phyloP scores from a whole-genome alignment of 2,113 vertebrate species.

The Embiotoca jacksoni region DNA sequence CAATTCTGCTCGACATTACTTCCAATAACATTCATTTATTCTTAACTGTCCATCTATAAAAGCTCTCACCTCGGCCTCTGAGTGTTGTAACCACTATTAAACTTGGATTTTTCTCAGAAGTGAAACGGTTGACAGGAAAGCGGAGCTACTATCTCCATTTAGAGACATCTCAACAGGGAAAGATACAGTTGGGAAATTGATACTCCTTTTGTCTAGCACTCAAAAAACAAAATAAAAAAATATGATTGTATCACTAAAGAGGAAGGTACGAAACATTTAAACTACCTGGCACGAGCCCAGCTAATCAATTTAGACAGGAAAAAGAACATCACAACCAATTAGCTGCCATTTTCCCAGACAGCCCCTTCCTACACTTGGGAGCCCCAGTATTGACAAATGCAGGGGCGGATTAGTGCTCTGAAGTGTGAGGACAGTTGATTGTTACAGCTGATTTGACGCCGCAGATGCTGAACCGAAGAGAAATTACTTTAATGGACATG shows the following conservation, averaged over 20 bases:
- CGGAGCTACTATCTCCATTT: slow-evolving; percentile 8
- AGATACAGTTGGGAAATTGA: slow-evolving; percentile 29
- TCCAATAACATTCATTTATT: slow-evolving; percentile 33
- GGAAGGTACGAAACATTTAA: neutral
- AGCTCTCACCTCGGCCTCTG: neutral
- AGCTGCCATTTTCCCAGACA: slow-evolving; percentile 62
- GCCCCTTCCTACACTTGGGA: slow-evolving; percentile 54
- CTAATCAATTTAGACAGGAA: slow-evolving; percentile 71
- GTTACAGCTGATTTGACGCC: slow-evolving; percentile 74
- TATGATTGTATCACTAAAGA: neutral
- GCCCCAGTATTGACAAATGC: slow-evolving; percentile 66
- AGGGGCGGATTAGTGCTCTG: slow-evolving; percentile 68
- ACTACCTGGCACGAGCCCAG: slow-evolving; percentile 49
- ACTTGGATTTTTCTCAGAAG: slow-evolving; percentile 29
- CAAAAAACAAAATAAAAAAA: slow-evolving; percentile 36
- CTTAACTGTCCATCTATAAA: slow-evolving; percentile 24
- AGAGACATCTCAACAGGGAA: slow-evolving; percentile 16
- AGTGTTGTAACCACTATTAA: slow-evolving; percentile 13
- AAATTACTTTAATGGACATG: slow-evolving; percentile 71
- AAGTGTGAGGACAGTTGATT: slow-evolving; percentile 77
- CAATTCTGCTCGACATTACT: slow-evolving; percentile 1
- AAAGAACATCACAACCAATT: slow-evolving; percentile 75
- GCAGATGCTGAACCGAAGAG: slow-evolving; percentile 48
- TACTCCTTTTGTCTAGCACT: slow-evolving; percentile 39
- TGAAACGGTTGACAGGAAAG: slow-evolving; percentile 14